Conservation (phyloP, 1,140 invertebrate genomes). For the Neodiprion pinetum region DNA sequence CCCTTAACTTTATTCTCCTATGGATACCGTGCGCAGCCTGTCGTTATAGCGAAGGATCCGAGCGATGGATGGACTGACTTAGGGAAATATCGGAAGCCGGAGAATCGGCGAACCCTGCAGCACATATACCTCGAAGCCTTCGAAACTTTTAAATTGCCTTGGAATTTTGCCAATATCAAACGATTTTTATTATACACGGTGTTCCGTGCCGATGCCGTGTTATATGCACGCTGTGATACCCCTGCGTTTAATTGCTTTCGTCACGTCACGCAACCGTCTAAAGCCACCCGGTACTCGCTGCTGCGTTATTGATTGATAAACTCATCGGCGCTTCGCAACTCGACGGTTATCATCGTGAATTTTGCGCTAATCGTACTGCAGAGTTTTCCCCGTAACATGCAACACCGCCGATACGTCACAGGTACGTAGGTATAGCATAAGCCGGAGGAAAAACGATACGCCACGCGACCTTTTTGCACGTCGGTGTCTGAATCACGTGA, state of each 20-base stretch:
- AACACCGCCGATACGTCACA: no score
- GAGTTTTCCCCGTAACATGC: no score
- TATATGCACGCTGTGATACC: not conserved
- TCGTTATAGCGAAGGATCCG: not conserved
- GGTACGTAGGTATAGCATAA: no score
- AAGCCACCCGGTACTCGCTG: no score
- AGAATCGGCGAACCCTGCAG: not conserved
- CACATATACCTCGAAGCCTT: constrained; percentile 20
- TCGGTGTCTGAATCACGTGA: no score
- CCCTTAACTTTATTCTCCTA: constrained; percentile 9
- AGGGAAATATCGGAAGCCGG: not conserved
- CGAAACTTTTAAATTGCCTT: constrained; percentile 60
- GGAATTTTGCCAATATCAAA: constrained; percentile 51
- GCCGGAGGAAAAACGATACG: no score
- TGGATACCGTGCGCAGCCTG: not conserved
- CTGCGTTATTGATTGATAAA: no score
- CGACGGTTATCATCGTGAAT: no score
- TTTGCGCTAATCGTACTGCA: no score
- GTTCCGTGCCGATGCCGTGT: not conserved
- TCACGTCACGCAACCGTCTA: not conserved
- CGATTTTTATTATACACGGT: not conserved
- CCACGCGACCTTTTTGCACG: no score
- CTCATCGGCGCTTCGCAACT: no score
- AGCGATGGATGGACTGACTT: constrained; percentile 3
- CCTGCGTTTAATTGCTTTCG: constrained; percentile 10